Evolutionary conservation across 2,888 invertebrate genomes (phyloP), one percentile per base, ranked within the genome.

Genomic region (Orthosia cruda): DNA sequence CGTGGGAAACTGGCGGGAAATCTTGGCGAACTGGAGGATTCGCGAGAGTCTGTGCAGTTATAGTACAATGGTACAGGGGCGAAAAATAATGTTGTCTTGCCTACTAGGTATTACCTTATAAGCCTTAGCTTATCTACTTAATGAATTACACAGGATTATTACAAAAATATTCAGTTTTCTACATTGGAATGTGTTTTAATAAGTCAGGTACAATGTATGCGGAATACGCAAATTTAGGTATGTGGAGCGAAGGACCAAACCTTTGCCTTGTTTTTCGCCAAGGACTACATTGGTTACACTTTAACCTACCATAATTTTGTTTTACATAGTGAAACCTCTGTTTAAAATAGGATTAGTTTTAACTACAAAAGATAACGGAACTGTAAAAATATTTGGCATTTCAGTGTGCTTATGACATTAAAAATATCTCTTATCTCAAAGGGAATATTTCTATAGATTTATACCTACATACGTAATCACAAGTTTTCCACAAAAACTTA

Each of bases 1-100:
- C 85, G 86, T 71, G 86, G 86, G 88, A 91, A 91, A 91, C 91
- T 91, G 91, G 92, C 91, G 92, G 90, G 92, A 91, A 90, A 90
- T 83, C 87, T 87, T 81, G 58, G 66, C 76, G 83, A 80, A 77
- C 57, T 73, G 64, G 80, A 80, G 85, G 80, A 78, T 74, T 64
- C 9, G 55, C 57, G 61, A 61, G 63, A 67, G 65, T 58, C 66
- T 75, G 49, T 65, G 45, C 32, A 62, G n/a, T 15, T n/a, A 4
- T 52, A 15, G 0, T 26, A 61, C 13, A 40, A 50, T 26, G n/a
- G 47, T 49, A 59, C n/a, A 1, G 20, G 4, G 20, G 20, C 3
- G 18, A 63, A 26, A 71, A 52, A 40, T 15, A 9, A 11, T 16
- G 16, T 18, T 55, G 54, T 4, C 12, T 3, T 45, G 2, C 26